Evolutionary conservation across 1,140 invertebrate species (phyloP).

Genomic region (Nephila pilipes): DNA sequence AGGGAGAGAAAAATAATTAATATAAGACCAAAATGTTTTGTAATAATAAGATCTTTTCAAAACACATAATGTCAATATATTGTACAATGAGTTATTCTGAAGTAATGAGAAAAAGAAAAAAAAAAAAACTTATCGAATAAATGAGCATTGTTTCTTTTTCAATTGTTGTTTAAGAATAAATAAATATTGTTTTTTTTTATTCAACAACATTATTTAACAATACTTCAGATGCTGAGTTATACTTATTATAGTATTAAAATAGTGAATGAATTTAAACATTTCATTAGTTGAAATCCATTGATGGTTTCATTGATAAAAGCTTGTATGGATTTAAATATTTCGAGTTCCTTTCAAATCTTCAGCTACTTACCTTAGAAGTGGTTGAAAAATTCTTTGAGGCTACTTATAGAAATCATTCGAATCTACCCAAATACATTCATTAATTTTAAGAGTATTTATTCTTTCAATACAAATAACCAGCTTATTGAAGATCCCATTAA

Average conservation of each 20-base stretch:
- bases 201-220: neutral
- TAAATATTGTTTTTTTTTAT: neutral
- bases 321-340: neutral
- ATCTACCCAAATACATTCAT: conserved; percentile 5
- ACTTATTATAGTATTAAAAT: neutral
- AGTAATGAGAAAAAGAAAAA: no score
- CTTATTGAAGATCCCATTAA: conserved; percentile 29
- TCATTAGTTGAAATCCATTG: neutral
- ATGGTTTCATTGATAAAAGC: neutral
- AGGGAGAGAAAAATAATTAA: no score
- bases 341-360: neutral
- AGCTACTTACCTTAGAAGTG: neutral
- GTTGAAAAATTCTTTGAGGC: neutral
- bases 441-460: neutral
- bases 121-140: neutral
- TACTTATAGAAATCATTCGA: neutral
- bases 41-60: no score
- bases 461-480: conserved; percentile 6
- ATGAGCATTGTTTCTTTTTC: neutral
- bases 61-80: no score
- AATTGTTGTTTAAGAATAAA: neutral
- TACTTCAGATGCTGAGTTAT: neutral
- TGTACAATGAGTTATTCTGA: no score
- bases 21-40: no score
- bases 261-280: neutral